phyloP scores from a whole-genome alignment of 2,888 invertebrate genomes.

The Isoperla grammatica region DNA sequence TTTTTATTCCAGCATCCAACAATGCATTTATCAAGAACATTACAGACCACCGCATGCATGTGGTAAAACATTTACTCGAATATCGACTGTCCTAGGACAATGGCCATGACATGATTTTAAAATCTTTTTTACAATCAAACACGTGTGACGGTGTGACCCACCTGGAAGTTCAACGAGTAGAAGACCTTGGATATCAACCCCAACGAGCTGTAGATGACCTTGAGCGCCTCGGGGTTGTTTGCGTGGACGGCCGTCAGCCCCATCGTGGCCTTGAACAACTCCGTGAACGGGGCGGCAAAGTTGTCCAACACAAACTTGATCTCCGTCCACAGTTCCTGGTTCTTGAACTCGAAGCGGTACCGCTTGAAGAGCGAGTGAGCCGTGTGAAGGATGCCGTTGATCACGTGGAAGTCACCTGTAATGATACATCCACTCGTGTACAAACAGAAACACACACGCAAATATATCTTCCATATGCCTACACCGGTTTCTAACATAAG shows the following conservation, averaged over 20 bases:
- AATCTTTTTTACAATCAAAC: not conserved
- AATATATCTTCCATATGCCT: too few species aligned
- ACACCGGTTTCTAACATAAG: too few species aligned
- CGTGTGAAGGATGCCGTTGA: conserved; percentile 91
- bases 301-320: conserved; percentile 93
- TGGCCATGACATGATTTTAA: not conserved
- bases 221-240: conserved; percentile 71
- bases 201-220: conserved; percentile 83
- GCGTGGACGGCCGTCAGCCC: conserved; percentile 71
- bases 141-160: conserved; percentile 36
- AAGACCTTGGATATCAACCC: conserved; percentile 91
- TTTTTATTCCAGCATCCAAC: too few species aligned
- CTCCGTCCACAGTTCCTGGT: conserved; percentile 91
- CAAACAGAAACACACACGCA: conserved; percentile 3
- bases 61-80: not conserved
- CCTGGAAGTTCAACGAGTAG: conserved; percentile 93
- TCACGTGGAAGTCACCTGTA: conserved; percentile 84
- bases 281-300: conserved; percentile 90
- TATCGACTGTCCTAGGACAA: too few species aligned
- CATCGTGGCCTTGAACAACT: conserved; percentile 84
- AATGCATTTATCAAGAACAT: too few species aligned
- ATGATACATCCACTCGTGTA: conserved; percentile 30
- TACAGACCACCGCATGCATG: too few species aligned
- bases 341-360: conserved; percentile 94
- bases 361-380: conserved; percentile 95